Evolutionary conservation across 2,797 vertebrate species (phyloP).

Genomic region (Natrix natrix): DNA sequence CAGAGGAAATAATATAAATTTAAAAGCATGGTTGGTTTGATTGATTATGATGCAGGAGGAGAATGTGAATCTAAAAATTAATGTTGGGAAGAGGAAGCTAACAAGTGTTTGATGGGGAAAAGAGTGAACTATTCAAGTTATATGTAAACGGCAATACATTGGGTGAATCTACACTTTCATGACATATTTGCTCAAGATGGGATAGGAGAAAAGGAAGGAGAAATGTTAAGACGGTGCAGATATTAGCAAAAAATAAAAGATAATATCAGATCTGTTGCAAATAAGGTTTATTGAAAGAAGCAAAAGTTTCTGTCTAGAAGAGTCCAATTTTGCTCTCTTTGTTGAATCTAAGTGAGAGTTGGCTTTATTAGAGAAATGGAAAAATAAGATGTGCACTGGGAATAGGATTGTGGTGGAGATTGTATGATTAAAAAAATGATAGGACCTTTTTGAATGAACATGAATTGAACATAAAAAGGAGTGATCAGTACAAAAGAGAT

Average conservation of each 20-base stretch:
- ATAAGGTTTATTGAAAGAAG: not conserved
- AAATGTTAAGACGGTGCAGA: not conserved
- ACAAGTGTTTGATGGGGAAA: not conserved
- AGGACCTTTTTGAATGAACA: not conserved
- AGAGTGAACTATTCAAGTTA: not conserved
- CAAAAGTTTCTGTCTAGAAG: not conserved
- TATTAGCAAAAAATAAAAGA: not conserved
- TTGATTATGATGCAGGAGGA: not conserved
- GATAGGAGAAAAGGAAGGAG: not conserved
- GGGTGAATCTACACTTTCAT: not conserved
- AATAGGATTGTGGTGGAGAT: not conserved
- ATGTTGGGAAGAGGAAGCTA: not conserved
- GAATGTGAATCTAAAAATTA: not conserved
- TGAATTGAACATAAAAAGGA: not conserved
- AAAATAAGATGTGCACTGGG: not conserved
- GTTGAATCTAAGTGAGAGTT: not conserved
- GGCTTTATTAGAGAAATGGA: not conserved
- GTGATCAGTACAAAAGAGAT: not conserved
- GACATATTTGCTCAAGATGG: not conserved
- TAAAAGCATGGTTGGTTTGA: not conserved
- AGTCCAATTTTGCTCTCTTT: not conserved
- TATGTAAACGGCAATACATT: not conserved
- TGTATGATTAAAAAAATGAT: not conserved
- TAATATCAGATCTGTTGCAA: not conserved
- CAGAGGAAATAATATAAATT: not conserved